These are phyloP conservation scores for Pelobates cultripes DNA, from an alignment of 2,797 vertebrate genomes.

Conservation along the genomic window DNA sequence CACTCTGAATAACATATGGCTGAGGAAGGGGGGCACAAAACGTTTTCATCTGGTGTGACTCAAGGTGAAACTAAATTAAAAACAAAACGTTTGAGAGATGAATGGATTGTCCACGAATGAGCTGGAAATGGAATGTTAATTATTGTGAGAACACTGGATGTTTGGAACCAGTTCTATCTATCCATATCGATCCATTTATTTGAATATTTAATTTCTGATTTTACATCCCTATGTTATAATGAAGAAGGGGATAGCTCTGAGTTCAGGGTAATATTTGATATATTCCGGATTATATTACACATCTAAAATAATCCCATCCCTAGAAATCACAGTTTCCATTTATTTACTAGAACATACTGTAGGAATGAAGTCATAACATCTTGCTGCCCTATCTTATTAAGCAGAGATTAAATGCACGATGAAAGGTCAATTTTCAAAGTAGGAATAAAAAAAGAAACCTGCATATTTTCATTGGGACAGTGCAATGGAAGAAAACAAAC, in stretches of 20 bases:
- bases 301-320: no score
- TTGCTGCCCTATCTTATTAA: background rate
- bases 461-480: background rate
- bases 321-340: background rate
- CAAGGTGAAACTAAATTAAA: constrained; percentile 49
- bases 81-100: constrained; percentile 32
- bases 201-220: background rate
- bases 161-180: background rate
- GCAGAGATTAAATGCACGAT: background rate
- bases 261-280: no score
- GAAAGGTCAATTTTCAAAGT: background rate
- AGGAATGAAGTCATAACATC: background rate
- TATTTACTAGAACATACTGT: background rate
- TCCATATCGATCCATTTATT: background rate
- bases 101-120: constrained; percentile 9
- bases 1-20: constrained; percentile 50
- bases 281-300: no score
- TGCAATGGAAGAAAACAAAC: background rate
- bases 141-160: background rate
- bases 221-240: no score
- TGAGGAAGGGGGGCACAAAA: constrained; percentile 21
- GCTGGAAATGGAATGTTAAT: background rate
- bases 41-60: constrained; percentile 51
- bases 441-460: background rate
- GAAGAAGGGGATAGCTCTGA: no score